Base-by-base conservation (phyloP, 2,797 vertebrate species). In the Gephyroberyx darwinii region DNA sequence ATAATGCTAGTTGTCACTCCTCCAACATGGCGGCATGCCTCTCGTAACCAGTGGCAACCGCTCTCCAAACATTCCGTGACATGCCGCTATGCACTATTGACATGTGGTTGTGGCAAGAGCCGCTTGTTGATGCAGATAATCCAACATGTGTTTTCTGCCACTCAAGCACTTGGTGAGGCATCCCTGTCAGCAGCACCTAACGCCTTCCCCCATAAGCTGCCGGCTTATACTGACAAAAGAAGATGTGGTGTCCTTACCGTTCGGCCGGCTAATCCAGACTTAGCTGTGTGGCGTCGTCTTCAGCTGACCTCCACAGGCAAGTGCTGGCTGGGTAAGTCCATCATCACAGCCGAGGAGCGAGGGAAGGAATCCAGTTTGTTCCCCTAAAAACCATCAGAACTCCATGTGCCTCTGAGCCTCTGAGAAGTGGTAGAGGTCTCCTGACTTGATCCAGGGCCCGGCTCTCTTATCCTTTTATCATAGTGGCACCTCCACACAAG, bases 251-350 rank as follows among this genome's bases (percentile, higher is more conserved):
- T 93, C 90, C 94, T 94, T 94, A 94, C 93, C 93, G 91, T 93
- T 92, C 79, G 92, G 92, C 92, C 89, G 86, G 92, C 93, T 94
- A 93, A 95, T 94, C 93, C 92, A 94, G 93, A 93, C 86, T 95
- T 93, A 93, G 91, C 92, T 92, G 89, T 70, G 88, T 90, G 88
- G 89, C 68, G 91, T 91, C 85, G 91, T 90, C 91, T 93, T 91
- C 89, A 90, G 87, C 89, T 93, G 92, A 93, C 92, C 92, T 93
- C 92, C 89, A 89, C 92, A 81, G 90, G 86, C 87, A 89, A 87
- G 91, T 89, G 88, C 88, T 89, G 87, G 87, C 84, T 85, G 80
- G 77, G 85, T 86, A 93, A 90, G 87, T 92, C 92, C 91, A 89
- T 91, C 90, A 86, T 90, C 90, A 88, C 85, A 83, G 84, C 72